Conservation (phyloP, 2,888 invertebrate genomes). For the Nephrotoma flavescens region DNA sequence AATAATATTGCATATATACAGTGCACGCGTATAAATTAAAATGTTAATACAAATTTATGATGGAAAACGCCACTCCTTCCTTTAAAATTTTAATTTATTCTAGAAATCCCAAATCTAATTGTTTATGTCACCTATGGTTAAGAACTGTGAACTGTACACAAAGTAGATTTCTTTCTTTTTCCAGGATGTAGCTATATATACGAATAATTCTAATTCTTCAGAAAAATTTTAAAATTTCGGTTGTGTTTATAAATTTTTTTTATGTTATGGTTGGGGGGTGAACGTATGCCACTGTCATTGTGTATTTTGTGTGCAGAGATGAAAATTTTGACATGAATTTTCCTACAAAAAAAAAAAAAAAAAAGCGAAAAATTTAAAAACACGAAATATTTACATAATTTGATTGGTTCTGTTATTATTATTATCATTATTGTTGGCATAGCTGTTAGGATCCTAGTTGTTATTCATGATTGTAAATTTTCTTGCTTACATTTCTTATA, state of each 20-base stretch:
- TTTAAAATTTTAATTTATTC: no score
- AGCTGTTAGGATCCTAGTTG: not conserved
- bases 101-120: not conserved
- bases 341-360: not conserved
- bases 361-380: not conserved
- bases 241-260: not conserved
- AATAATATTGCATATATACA: no score
- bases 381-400: not conserved
- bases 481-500: not conserved
- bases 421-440: not conserved
- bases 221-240: not conserved
- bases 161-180: not conserved
- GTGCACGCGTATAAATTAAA: no score
- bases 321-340: not conserved
- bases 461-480: not conserved
- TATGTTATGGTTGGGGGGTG: not conserved
- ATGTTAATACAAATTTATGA: no score
- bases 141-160: not conserved
- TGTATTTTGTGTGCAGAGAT: not conserved
- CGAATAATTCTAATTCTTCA: not conserved
- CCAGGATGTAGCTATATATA: not conserved
- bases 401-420: not conserved
- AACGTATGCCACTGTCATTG: not conserved
- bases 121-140: not conserved
- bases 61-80: no score